Percentiles rank a stretch among this genome's conserved stretches.
Evolutionary conservation across 1,140 invertebrate genomes (phyloP).

Genomic region (Bombus balteatus): DNA sequence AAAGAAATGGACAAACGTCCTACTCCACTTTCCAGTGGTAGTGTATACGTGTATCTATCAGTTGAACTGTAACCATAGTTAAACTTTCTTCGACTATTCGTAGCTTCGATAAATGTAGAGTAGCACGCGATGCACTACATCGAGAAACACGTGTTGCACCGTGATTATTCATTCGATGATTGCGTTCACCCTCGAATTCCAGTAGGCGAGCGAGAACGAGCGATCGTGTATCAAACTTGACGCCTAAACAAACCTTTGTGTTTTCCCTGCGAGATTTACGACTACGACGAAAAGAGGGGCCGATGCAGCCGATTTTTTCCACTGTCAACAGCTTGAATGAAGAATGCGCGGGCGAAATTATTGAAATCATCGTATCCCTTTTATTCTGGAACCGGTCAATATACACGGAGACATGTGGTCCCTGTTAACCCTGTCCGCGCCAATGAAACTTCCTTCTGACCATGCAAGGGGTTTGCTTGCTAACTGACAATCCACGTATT

Average conservation of each 20-base stretch:
- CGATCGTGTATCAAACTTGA: slow-evolving; percentile 25
- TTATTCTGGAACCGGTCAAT: neutral
- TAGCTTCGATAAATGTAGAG: neutral
- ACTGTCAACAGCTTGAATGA: slow-evolving; percentile 21
- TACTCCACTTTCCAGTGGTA: neutral
- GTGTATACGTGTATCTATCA: neutral
- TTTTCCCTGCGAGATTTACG: slow-evolving; percentile 52
- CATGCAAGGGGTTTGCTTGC: no score
- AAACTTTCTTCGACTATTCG: neutral
- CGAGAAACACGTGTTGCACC: neutral
- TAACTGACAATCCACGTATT: no score
- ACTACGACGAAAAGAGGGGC: slow-evolving; percentile 31
- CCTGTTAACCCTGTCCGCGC: neutral
- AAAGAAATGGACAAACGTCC: neutral
- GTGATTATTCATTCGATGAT: slow-evolving; percentile 15
- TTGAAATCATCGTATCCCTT: neutral
- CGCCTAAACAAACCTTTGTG: slow-evolving; percentile 52
- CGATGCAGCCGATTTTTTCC: slow-evolving; percentile 19
- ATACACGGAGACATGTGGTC: no score
- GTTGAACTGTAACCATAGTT: neutral
- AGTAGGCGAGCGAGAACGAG: neutral
- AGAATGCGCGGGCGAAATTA: slow-evolving; percentile 35
- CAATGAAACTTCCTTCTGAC: neutral
- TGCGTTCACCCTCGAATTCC: slow-evolving; percentile 10
- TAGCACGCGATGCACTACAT: neutral